phyloP scores from a whole-genome alignment of 2,113 vertebrate genomes.

The Myrmophylax atrothorax region DNA sequence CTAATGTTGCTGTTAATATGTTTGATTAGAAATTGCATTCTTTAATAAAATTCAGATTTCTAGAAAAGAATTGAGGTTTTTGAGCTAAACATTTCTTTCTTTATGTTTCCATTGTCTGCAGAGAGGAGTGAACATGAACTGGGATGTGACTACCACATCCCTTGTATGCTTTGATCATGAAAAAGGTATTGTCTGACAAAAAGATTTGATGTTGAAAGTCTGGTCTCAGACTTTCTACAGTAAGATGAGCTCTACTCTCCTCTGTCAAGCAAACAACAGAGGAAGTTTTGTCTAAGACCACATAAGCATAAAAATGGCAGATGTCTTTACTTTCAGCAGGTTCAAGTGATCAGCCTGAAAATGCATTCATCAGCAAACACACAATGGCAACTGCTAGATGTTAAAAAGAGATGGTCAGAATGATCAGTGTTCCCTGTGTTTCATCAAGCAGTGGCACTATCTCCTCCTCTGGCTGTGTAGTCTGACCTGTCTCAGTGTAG shows the following conservation, averaged over 20 bases:
- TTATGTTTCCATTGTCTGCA: background rate
- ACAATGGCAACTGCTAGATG: slow-evolving; percentile 78
- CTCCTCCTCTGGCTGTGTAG: slow-evolving; percentile 62
- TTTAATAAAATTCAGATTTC: background rate
- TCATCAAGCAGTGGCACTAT: slow-evolving; percentile 64
- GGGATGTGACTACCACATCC: slow-evolving; percentile 75
- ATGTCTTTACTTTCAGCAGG: slow-evolving; percentile 69
- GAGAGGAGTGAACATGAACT: slow-evolving; percentile 60
- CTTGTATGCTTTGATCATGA: slow-evolving; percentile 84
- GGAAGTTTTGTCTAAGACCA: slow-evolving; percentile 81
- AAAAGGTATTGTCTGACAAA: slow-evolving; percentile 76
- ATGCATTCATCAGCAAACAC: slow-evolving; percentile 48
- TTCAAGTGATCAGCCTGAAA: slow-evolving; percentile 67
- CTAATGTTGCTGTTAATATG: background rate
- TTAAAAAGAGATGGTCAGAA: slow-evolving; percentile 68
- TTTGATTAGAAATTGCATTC: background rate
- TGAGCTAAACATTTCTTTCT: background rate
- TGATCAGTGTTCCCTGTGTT: slow-evolving; percentile 66
- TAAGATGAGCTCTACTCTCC: slow-evolving; percentile 80
- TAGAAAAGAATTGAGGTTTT: slow-evolving; percentile 9
- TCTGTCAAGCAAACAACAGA: slow-evolving; percentile 81
- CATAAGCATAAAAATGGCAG: slow-evolving; percentile 77
- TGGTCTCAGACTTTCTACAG: slow-evolving; percentile 60
- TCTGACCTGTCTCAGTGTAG: slow-evolving; percentile 58
- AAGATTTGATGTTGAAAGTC: slow-evolving; percentile 73